Evolutionary conservation across 2,888 invertebrate species (phyloP).

Genomic region (Melikaiella ostensackeni): DNA sequence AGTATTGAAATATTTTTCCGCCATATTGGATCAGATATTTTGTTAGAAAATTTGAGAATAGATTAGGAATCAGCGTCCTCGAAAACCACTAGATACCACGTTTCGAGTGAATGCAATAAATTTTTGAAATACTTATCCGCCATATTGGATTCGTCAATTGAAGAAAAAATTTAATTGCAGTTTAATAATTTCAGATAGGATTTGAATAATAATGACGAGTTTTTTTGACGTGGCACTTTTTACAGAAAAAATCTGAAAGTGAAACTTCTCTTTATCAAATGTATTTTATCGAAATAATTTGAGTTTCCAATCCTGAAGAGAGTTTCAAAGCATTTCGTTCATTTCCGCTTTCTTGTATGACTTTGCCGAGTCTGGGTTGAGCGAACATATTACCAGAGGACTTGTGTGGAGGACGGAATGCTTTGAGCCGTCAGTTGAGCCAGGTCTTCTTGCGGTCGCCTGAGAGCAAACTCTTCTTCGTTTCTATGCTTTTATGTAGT

Average conservation of each 20-base stretch:
- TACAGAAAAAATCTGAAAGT: not conserved
- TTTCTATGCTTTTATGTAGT: slow-evolving; percentile 3
- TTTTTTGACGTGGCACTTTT: no score
- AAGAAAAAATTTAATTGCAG: no score
- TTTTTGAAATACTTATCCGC: no score
- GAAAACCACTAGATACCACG: no score
- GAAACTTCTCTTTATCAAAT: not conserved
- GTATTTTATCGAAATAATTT: slow-evolving; percentile 1
- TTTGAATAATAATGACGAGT: no score
- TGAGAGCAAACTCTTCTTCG: slow-evolving; percentile 10
- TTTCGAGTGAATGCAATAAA: no score
- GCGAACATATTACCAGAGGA: not conserved
- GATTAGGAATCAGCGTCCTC: no score
- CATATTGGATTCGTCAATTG: no score
- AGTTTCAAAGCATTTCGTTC: slow-evolving; percentile 9
- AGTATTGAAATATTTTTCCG: no score
- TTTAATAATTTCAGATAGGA: no score
- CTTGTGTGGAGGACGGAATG: not conserved
- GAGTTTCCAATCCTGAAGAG: not conserved
- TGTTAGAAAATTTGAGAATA: no score
- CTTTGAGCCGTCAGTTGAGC: slow-evolving; percentile 29
- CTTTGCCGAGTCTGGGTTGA: not conserved
- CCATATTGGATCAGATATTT: no score
- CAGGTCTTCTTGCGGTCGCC: slow-evolving; percentile 23
- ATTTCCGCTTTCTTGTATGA: slow-evolving; percentile 21